Conservation (phyloP, 1,140 invertebrate species). For the Bemisia tabaci region DNA sequence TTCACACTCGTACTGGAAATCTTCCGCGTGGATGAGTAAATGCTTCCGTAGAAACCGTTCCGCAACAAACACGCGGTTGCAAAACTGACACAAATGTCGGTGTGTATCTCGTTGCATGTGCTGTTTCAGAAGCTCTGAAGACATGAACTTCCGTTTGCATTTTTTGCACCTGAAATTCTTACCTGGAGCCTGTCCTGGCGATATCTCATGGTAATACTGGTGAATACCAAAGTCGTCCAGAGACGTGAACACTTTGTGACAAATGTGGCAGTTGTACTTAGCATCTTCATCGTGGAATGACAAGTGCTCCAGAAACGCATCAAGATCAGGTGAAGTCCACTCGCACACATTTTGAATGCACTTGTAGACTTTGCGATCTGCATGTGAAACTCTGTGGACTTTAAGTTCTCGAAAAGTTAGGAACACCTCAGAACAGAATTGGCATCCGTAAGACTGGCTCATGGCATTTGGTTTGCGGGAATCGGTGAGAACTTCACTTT, state of each 20-base stretch:
- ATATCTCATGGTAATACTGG: slow-evolving; percentile 35
- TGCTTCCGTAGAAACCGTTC: slow-evolving; percentile 51
- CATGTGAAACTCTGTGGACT: slow-evolving; percentile 38
- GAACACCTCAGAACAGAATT: slow-evolving; percentile 36
- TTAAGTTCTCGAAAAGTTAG: slow-evolving; percentile 38
- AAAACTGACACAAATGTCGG: slow-evolving; percentile 48
- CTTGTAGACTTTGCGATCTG: slow-evolving; percentile 43
- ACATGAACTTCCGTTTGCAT: slow-evolving; percentile 49
- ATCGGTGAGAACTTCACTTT: slow-evolving; percentile 15
- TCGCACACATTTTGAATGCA: slow-evolving; percentile 47
- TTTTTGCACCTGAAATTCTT: slow-evolving; percentile 30
- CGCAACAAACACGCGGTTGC: slow-evolving; percentile 51
- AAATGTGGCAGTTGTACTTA: slow-evolving; percentile 42
- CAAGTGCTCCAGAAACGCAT: slow-evolving; percentile 47
- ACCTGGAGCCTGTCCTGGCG: background rate
- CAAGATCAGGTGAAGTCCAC: slow-evolving; percentile 43
- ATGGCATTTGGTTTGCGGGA: slow-evolving; percentile 24
- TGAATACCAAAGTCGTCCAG: slow-evolving; percentile 42
- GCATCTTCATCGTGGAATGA: slow-evolving; percentile 37
- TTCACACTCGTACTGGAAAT: slow-evolving; percentile 31
- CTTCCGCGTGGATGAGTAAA: slow-evolving; percentile 27
- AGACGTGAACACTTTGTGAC: slow-evolving; percentile 36
- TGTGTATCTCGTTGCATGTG: slow-evolving; percentile 56
- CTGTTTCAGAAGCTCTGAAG: slow-evolving; percentile 31
- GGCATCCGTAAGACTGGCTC: slow-evolving; percentile 40